Evolutionary conservation across 2,888 invertebrate species (phyloP).

Genomic region (Muscina levida): DNA sequence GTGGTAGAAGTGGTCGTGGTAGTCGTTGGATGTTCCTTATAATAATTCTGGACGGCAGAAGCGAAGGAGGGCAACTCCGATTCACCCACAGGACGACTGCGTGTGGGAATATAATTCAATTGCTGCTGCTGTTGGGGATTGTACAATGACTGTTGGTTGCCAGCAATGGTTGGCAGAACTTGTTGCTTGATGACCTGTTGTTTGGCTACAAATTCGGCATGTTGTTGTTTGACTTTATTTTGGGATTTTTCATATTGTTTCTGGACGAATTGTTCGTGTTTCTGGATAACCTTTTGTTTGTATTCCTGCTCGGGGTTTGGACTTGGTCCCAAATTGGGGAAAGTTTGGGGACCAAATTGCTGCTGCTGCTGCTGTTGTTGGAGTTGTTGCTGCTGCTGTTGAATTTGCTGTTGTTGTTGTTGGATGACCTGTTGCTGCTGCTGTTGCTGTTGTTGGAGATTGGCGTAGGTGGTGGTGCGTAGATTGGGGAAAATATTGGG

Average conservation of each 20-base stretch:
- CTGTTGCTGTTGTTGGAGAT: slow-evolving; percentile 70
- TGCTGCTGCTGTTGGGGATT: slow-evolving; percentile 58
- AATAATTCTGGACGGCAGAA: slow-evolving; percentile 85
- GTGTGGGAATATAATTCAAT: slow-evolving; percentile 75
- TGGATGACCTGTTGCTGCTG: slow-evolving; percentile 69
- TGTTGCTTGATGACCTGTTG: slow-evolving; percentile 84
- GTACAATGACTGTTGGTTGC: slow-evolving; percentile 71
- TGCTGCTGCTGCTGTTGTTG: slow-evolving; percentile 68
- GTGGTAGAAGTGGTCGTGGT: slow-evolving; percentile 86
- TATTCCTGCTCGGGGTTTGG: slow-evolving; percentile 83
- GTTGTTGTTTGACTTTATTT: slow-evolving; percentile 87
- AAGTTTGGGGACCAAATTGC: slow-evolving; percentile 67
- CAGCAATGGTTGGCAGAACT: slow-evolving; percentile 76
- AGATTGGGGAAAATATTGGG: slow-evolving; percentile 70
- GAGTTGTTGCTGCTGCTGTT: slow-evolving; percentile 67
- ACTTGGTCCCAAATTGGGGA: slow-evolving; percentile 56
- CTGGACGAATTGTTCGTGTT: slow-evolving; percentile 88
- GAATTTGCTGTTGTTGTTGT: slow-evolving; percentile 61
- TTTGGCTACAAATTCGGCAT: slow-evolving; percentile 85
- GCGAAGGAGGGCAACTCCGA: slow-evolving; percentile 84
- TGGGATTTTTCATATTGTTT: slow-evolving; percentile 90
- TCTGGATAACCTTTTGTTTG: slow-evolving; percentile 86
- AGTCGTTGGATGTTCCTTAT: slow-evolving; percentile 85
- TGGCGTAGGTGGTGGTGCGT: slow-evolving; percentile 71
- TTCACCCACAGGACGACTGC: slow-evolving; percentile 80